Evolutionary conservation across 2,888 invertebrate genomes (phyloP).

Genomic region (Malthinus seriepunctatus): DNA sequence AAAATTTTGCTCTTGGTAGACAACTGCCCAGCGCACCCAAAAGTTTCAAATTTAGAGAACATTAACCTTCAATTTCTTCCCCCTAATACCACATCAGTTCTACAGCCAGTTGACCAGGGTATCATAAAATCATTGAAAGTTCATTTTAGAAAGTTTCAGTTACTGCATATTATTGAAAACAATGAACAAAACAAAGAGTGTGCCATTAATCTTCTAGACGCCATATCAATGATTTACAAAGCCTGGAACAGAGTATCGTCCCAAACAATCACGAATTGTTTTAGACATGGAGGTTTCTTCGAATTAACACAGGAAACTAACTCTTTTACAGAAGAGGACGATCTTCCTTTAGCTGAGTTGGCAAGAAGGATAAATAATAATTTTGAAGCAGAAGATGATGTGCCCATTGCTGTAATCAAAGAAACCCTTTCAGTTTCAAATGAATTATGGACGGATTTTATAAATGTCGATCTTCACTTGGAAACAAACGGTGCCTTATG

Average conservation of each 20-base stretch:
- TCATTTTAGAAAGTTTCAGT: constrained; percentile 29
- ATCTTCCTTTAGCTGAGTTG: too few species aligned
- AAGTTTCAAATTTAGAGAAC: constrained; percentile 13
- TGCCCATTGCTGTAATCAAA: too few species aligned
- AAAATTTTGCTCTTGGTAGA: constrained; percentile 43
- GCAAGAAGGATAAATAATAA: too few species aligned
- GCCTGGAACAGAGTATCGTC: background rate
- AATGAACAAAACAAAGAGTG: too few species aligned
- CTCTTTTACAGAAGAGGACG: too few species aligned
- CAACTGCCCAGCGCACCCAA: too few species aligned
- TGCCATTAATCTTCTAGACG: background rate
- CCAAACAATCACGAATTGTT: background rate
- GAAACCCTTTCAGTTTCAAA: too few species aligned
- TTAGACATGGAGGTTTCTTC: constrained; percentile 1
- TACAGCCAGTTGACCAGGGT: constrained; percentile 29
- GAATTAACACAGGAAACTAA: background rate
- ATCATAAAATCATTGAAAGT: constrained; percentile 33
- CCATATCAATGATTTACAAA: background rate
- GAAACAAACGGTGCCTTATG: too few species aligned
- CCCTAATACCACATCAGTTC: background rate
- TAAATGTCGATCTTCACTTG: too few species aligned
- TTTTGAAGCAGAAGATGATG: too few species aligned
- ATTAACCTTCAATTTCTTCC: constrained; percentile 14
- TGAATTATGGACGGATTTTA: too few species aligned
- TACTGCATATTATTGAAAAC: background rate